Evolutionary conservation across 2,888 invertebrate genomes (phyloP).

Genomic region (Peribatodes rhomboidaria): DNA sequence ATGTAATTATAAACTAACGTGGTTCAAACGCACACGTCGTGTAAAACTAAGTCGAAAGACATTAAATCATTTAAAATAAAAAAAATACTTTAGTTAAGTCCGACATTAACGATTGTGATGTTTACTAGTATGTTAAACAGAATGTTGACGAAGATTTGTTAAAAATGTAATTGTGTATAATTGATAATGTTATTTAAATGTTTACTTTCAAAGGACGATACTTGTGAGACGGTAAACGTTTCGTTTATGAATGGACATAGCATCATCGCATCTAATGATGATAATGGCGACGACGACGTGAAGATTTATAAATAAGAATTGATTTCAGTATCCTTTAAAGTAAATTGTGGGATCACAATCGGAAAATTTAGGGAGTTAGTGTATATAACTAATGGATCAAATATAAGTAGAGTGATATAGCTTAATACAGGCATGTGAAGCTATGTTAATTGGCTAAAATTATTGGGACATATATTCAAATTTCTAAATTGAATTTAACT

Average conservation of each 20-base stretch:
- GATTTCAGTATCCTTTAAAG: constrained; percentile 66
- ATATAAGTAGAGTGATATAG: constrained; percentile 63
- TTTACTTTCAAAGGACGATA: constrained; percentile 41
- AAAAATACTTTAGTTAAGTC: constrained; percentile 71
- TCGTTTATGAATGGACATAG: constrained; percentile 41
- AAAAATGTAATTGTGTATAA: constrained; percentile 66
- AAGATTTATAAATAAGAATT: constrained; percentile 39
- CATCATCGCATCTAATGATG: constrained; percentile 30
- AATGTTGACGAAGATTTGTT: constrained; percentile 79
- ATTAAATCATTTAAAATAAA: constrained; percentile 67
- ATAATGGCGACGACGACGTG: constrained; percentile 18
- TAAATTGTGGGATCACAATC: constrained; percentile 79
- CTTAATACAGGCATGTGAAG: constrained; percentile 29
- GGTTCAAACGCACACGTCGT: constrained; percentile 83
- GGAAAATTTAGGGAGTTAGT: constrained; percentile 65
- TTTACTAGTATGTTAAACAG: constrained; percentile 67
- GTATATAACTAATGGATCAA: constrained; percentile 72
- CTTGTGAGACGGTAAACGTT: constrained; percentile 22
- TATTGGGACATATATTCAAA: constrained; percentile 13
- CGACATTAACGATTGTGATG: constrained; percentile 83
- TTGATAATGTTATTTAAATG: constrained; percentile 47
- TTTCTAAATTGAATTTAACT: background rate
- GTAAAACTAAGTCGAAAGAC: constrained; percentile 72
- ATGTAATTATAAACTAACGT: constrained; percentile 60
- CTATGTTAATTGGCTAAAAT: constrained; percentile 50